Base-by-base conservation (phyloP, 2,888 invertebrate genomes). In the Xylocampa areola region DNA sequence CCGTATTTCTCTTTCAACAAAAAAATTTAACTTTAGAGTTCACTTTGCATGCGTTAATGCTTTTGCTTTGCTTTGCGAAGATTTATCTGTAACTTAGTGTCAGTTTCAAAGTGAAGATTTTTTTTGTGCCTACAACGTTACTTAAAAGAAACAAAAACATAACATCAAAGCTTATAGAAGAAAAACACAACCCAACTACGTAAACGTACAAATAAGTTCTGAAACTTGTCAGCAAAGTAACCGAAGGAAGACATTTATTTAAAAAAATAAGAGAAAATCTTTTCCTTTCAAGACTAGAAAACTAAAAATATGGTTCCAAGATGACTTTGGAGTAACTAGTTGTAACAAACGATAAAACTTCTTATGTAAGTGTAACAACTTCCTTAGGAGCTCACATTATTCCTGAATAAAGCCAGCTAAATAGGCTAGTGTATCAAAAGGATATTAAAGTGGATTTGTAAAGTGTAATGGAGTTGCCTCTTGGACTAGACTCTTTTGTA, bases 301-400 rank as follows among this genome's bases (percentile, higher is more conserved):
- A 68, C 68, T 68, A 50, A 55, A 66, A 68, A 62, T 67, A 27
- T 50, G 36, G 21, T 50, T 37, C 23, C 51, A 30, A 45, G 36
- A 64, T 64, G 64, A 59, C 55, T 55, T 41, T 39, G 43, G 32
- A 52, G 57, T 53, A 48, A 57, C 50, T 48, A 60, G 45, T 36
- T 68, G 54, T 67, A 52, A 70, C 47, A 63, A 67, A 71, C 68
- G 51, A 51, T 41, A 11, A 44, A 64, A 71, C 27, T 68, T 66
- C 50, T 41, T 54, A 64, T 40, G 60, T 48, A 54, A 53, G 25
- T 48, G 53, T 30, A 51, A 68, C 65, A 54, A 54, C 32, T 51
- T 59, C 27, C 45, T 27, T 48, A 6, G 59, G 23, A 33, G 50
- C 50, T 62, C 30, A 62, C 68, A 43, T 68, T 39, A 68, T 66